Conservation (phyloP, 64 coral and sea anemone genomes). For the Hydrozoanthus tunicans region DNA sequence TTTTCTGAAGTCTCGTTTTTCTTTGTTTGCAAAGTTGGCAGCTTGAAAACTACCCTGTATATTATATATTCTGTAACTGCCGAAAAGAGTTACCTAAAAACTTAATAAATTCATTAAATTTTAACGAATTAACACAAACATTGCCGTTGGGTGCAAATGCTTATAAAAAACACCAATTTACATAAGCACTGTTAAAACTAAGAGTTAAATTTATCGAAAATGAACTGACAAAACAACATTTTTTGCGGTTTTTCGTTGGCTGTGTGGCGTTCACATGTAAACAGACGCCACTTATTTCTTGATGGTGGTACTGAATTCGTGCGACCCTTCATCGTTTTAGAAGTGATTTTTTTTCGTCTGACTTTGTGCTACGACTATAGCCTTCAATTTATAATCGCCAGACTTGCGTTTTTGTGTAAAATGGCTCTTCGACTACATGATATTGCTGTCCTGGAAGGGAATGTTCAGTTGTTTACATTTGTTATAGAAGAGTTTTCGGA, state of each 20-base stretch:
- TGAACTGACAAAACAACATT: not conserved
- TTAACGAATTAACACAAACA: not conserved
- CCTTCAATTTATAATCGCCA: not conserved
- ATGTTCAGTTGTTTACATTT: constrained; percentile 73
- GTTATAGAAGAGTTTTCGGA: constrained; percentile 88
- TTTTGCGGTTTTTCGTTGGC: constrained; percentile 29
- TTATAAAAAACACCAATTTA: constrained; percentile 17
- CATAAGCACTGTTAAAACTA: not conserved
- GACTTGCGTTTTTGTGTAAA: not conserved
- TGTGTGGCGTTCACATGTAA: constrained; percentile 4
- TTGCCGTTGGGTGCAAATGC: constrained; percentile 17
- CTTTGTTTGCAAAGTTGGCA: not conserved
- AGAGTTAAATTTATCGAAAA: not conserved
- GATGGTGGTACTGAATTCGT: not conserved
- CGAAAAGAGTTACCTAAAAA: not conserved
- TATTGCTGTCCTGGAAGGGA: constrained; percentile 58
- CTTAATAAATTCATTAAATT: constrained; percentile 29
- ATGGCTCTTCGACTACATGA: constrained; percentile 95
- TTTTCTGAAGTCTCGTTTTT: not conserved
- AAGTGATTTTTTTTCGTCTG: not conserved
- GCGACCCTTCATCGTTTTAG: not conserved
- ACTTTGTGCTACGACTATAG: not conserved
- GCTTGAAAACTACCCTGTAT: not conserved
- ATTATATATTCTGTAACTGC: not conserved
- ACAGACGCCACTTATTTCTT: constrained; percentile 25